Percentiles rank a stretch among this genome's conserved stretches.
phyloP scores from a whole-genome alignment of 2,113 vertebrate genomes.

The Vulpes vulpes region DNA sequence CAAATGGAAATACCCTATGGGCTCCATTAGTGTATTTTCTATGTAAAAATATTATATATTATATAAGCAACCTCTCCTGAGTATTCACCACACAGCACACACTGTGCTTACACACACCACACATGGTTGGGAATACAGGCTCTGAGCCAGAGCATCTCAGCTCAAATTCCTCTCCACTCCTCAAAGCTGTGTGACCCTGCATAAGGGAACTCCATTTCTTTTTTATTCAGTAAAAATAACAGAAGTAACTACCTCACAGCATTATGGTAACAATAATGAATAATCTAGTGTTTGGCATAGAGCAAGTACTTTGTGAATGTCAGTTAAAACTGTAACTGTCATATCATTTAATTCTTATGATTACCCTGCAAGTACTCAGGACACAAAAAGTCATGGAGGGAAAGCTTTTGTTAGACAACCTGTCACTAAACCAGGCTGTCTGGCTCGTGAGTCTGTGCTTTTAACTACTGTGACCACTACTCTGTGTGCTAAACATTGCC shows the following conservation, averaged over 20 bases:
- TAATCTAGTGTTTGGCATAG: background rate
- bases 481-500: no score
- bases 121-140: background rate
- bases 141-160: background rate
- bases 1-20: background rate
- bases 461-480: background rate
- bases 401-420: background rate
- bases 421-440: background rate
- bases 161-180: background rate
- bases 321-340: background rate
- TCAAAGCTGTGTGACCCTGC: background rate
- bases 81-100: background rate
- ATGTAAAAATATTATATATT: background rate
- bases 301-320: background rate
- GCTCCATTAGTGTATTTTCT: background rate
- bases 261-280: background rate
- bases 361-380: background rate
- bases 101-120: background rate
- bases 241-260: background rate
- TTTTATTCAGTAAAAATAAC: background rate
- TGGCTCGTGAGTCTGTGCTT: background rate
- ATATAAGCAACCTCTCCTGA: background rate
- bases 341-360: background rate
- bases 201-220: background rate
- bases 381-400: background rate